These are phyloP conservation scores for Vollenhovia emeryi DNA, from an alignment of 1,140 invertebrate genomes.

Conservation along the genomic window DNA sequence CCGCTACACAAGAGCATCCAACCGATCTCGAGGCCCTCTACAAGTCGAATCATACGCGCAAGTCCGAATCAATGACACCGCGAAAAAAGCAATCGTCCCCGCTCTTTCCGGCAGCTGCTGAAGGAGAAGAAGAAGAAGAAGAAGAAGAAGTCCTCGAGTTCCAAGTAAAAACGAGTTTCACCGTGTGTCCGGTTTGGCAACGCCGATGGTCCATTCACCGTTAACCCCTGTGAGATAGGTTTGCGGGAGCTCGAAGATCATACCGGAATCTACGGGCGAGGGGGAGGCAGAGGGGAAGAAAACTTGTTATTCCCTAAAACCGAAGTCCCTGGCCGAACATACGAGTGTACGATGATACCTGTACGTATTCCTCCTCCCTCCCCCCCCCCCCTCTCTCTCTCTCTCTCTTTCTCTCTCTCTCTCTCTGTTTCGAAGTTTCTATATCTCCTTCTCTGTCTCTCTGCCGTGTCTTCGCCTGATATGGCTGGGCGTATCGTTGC, in stretches of 20 bases:
- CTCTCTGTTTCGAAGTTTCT: too few species aligned
- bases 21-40: background rate
- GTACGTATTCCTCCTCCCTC: background rate
- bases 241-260: constrained; percentile 60
- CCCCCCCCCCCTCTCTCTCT: background rate
- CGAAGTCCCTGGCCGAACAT: constrained; percentile 59
- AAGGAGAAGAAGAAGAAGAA: constrained; percentile 13
- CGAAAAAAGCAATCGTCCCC: constrained; percentile 46
- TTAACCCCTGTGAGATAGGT: constrained; percentile 68
- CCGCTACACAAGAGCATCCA: background rate
- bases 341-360: constrained; percentile 55
- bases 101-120: constrained; percentile 53
- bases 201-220: constrained; percentile 67
- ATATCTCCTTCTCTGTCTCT: constrained; percentile 1
- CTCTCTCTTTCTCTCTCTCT: constrained; percentile 13
- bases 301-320: constrained; percentile 74
- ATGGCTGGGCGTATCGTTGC: constrained; percentile 70
- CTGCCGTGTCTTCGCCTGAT: constrained; percentile 52
- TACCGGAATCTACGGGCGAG: constrained; percentile 24
- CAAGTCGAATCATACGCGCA: constrained; percentile 23
- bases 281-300: constrained; percentile 12
- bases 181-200: constrained; percentile 67
- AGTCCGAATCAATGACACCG: constrained; percentile 39
- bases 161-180: constrained; percentile 43
- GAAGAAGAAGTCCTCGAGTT: constrained; percentile 48